Base-by-base conservation (phyloP, 2,113 vertebrate species). In the Calidris pugnax region DNA sequence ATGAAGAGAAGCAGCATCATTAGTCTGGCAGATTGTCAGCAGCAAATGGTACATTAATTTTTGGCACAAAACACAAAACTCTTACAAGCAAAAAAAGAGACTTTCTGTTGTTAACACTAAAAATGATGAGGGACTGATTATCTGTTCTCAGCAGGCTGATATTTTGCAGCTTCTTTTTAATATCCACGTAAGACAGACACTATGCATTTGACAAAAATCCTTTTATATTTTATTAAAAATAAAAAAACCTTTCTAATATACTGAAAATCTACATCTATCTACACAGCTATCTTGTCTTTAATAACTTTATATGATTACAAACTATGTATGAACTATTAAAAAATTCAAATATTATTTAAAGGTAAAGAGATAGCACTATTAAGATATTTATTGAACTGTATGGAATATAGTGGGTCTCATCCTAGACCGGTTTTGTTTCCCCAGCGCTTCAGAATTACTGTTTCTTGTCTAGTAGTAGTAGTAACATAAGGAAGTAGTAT, bases 41-140 rank as follows among this genome's bases (percentile, higher is more conserved):
- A 91, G 93, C 79, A 97, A 97, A 92, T 75, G 89, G 92, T 90
- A 78, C 85, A 95, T 94, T 73, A 55, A 96, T 85, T 96, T 92
- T 93, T 97, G 97, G 90, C 93, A 55, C 82, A 37, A 45, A 94
- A 89, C 93, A 51, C 82, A 37, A 45, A 94, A 90, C 59, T 27
- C 22, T 55, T 57, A 48, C 66, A 80, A 80, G 27, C 18, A 84
- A 90, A 91, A 92, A 60, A 45, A 48, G 20, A 85, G 8, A 24
- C 69, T 91, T 95, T 87, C 72, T 92, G 33, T 62, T 79, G 71
- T 83, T 93, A 93, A 20, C 90, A 66, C 57, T 74, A 51, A 78
- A 57, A 86, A 57, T 23, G 15, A 76, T 55, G 37, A 89, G 59
- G 19, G 28, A 18, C 18, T 50, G 27, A 82, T 82, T 30, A 62